Conservation (phyloP, 2,113 vertebrate genomes). For the Isichthys henryi region DNA sequence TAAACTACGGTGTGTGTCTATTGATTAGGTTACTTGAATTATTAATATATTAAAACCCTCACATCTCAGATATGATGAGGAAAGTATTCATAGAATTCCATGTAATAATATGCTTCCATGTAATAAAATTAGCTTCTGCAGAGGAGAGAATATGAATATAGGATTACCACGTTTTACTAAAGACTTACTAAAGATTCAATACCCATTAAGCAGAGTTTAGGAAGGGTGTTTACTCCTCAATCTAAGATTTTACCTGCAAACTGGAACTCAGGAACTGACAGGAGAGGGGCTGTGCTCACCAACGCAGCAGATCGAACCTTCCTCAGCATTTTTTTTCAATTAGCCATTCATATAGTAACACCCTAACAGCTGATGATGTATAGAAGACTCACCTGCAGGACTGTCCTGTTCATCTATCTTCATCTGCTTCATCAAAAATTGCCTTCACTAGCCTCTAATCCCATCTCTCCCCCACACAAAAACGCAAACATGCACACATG, state of each 20-base stretch:
- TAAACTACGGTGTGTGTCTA: too few relatives aligned
- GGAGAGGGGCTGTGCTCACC: not conserved
- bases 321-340: not conserved
- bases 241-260: not conserved
- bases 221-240: not conserved
- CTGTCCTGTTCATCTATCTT: not conserved
- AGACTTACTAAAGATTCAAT: not conserved
- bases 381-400: not conserved
- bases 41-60: not conserved
- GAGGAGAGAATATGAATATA: not conserved
- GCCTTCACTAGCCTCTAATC: not conserved
- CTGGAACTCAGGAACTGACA: not conserved
- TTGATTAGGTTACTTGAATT: too few relatives aligned
- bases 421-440: not conserved
- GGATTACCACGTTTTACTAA: not conserved
- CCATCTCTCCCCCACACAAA: not conserved
- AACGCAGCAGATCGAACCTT: not conserved
- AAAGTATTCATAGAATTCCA: not conserved
- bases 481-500: not conserved
- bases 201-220: not conserved
- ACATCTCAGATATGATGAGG: not conserved
- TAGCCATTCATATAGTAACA: not conserved
- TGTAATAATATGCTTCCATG: not conserved
- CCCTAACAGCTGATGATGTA: not conserved
- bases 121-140: not conserved